phyloP scores from a whole-genome alignment of 2,113 vertebrate genomes.

The Heterocephalus glaber region DNA sequence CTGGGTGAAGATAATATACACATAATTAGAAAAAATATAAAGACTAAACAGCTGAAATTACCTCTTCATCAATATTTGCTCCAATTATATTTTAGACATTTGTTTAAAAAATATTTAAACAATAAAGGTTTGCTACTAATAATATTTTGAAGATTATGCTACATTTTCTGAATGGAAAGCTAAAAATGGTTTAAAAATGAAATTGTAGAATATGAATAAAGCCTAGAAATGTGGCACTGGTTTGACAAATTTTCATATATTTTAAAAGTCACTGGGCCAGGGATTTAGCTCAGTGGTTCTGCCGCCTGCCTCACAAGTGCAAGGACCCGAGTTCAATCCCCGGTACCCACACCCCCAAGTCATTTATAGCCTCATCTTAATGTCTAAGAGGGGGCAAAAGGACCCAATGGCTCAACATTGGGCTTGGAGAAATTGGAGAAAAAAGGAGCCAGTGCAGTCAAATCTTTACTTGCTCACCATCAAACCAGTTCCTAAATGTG shows the following conservation, averaged over 20 bases:
- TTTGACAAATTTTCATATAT: conserved; percentile 42
- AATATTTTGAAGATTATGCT: background rate
- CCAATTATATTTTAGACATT: conserved; percentile 38
- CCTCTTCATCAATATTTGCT: background rate
- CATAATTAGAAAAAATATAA: background rate
- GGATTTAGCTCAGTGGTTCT: too few species aligned
- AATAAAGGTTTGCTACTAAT: conserved; percentile 19
- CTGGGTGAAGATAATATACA: background rate
- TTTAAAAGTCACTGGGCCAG: too few species aligned
- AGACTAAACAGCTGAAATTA: conserved; percentile 2
- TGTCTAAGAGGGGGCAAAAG: background rate
- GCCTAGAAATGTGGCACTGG: background rate
- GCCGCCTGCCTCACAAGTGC: too few species aligned
- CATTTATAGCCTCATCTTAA: background rate
- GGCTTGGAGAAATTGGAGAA: background rate
- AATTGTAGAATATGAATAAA: background rate
- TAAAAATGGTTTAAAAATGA: background rate
- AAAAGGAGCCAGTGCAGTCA: background rate
- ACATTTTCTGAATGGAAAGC: background rate
- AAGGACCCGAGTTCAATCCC: too few species aligned
- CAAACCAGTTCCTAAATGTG: background rate
- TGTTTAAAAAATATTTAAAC: background rate
- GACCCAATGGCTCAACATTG: background rate
- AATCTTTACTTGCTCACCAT: background rate
- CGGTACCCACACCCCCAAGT: too few species aligned